These are phyloP conservation scores for Parauchenoglanis ngamensis DNA, from an alignment of 2,797 vertebrate genomes.

Conservation along the genomic window DNA sequence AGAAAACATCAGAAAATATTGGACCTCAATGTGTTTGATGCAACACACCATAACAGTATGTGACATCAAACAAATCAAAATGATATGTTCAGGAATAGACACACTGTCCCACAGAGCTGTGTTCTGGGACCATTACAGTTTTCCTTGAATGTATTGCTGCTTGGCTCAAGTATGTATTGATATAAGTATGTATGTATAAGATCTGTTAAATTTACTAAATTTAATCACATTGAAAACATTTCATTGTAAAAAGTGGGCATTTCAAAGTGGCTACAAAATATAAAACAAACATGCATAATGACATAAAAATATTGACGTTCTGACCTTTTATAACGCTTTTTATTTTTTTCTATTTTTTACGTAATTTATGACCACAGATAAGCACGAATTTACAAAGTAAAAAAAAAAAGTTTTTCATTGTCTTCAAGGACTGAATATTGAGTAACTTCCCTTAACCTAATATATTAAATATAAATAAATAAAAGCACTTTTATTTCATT, in stretches of 20 bases:
- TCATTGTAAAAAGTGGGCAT: neutral
- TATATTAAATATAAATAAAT: neutral
- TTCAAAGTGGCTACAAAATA: neutral
- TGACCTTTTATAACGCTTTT: neutral
- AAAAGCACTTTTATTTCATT: neutral
- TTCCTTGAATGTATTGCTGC: neutral
- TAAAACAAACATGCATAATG: neutral
- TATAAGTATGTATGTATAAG: neutral
- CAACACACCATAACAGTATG: neutral
- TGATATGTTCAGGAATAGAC: neutral
- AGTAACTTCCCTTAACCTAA: neutral
- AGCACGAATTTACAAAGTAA: neutral
- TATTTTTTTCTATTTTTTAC: neutral
- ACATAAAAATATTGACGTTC: neutral
- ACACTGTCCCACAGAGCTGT: neutral
- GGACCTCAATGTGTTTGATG: neutral
- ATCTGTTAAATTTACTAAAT: neutral
- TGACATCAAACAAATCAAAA: neutral
- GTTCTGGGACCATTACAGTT: neutral
- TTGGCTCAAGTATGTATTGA: neutral
- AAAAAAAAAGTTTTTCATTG: neutral
- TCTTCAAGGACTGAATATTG: neutral
- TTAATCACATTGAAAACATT: neutral
- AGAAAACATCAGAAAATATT: neutral
- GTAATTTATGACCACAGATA: neutral